A percentile compares a stretch with the other conserved stretches of the same genome.
Conservation (phyloP, 37 sponge, comb jelly and placozoan genomes). For the Aplysina aerophoba region DNA sequence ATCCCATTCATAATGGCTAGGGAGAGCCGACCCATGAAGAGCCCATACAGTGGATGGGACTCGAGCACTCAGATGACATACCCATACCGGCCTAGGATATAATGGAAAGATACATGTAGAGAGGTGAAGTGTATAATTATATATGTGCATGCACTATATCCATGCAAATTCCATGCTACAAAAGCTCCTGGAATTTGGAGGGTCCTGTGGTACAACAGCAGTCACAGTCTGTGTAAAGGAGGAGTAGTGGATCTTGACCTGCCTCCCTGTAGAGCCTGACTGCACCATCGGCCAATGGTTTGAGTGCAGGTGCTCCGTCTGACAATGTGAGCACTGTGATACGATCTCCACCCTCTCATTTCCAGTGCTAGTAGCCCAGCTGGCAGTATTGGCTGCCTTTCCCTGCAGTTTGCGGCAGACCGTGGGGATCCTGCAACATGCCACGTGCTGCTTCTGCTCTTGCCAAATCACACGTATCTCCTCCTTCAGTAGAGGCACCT, state of each 20-base stretch:
- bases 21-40: conserved; percentile 42
- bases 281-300: conserved; percentile 35
- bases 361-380: background rate
- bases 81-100: no score
- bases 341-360: conserved; percentile 64
- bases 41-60: conserved; percentile 55
- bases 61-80: no score
- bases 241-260: background rate
- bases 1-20: conserved; percentile 49
- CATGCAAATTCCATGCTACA: conserved; percentile 24
- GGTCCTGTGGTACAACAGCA: conserved; percentile 25
- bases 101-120: no score
- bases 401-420: background rate
- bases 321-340: conserved; percentile 29
- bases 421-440: conserved; percentile 49
- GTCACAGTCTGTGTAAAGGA: conserved; percentile 59
- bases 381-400: background rate
- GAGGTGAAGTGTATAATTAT: no score
- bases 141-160: no score
- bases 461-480: conserved; percentile 45
- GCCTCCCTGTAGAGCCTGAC: conserved; percentile 30
- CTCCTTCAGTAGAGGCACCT: conserved; percentile 34
- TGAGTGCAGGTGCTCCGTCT: conserved; percentile 1
- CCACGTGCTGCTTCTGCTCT: conserved; percentile 49
- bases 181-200: conserved; percentile 19